These are phyloP conservation scores for Nasonia vitripennis DNA, from an alignment of 1,140 invertebrate species.

Conservation along the genomic window DNA sequence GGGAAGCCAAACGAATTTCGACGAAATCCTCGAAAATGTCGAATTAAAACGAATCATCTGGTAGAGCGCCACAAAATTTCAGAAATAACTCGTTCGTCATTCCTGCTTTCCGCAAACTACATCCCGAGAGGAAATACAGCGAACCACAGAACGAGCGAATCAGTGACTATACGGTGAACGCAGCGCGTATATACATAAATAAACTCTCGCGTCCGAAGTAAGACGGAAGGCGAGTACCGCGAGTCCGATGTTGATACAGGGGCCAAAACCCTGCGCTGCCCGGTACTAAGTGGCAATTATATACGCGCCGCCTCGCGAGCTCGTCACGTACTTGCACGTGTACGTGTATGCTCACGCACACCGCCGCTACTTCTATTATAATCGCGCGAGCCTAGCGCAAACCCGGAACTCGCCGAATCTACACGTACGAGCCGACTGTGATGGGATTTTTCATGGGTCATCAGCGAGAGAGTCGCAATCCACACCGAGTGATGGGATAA, in stretches of 20 bases:
- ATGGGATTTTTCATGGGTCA: not conserved
- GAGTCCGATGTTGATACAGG: not conserved
- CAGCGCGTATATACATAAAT: not conserved
- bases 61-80: not conserved
- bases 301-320: not conserved
- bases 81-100: not conserved
- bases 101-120: not conserved
- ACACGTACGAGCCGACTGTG: not conserved
- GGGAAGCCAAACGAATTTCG: not conserved
- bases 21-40: not conserved
- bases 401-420: not conserved
- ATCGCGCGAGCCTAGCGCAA: not conserved
- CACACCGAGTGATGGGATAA: not conserved
- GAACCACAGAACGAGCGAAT: constrained; percentile 11
- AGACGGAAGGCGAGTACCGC: not conserved
- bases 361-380: not conserved
- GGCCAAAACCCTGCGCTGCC: not conserved
- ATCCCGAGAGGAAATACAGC: not conserved
- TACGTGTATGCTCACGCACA: not conserved
- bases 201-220: not conserved
- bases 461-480: not conserved
- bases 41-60: not conserved
- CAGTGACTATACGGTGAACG: not conserved
- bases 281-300: constrained; percentile 5
- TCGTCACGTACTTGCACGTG: not conserved